Conservation (phyloP, 2,113 vertebrate genomes). For the Malurus elegans region DNA sequence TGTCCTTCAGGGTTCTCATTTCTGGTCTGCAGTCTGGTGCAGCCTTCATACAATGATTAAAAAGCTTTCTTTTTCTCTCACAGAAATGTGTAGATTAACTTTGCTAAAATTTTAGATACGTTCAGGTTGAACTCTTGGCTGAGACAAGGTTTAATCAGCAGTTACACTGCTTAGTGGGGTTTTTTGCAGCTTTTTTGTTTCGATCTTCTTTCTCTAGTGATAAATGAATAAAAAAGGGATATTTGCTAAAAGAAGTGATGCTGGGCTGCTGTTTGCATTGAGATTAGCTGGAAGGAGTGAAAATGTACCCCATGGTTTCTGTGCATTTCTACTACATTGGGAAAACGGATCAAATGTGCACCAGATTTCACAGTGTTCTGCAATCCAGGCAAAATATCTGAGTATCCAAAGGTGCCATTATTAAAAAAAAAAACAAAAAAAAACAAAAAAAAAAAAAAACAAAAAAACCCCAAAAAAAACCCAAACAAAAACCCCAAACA, state of each 20-base stretch:
- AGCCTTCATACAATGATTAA: not conserved
- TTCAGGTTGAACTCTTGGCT: not conserved
- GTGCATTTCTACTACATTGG: not conserved
- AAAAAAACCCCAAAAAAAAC: not conserved
- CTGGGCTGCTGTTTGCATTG: not conserved
- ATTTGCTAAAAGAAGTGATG: not conserved
- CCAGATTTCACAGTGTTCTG: not conserved
- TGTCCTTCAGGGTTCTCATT: not conserved
- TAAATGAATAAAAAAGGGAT: not conserved
- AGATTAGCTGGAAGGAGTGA: constrained; percentile 7
- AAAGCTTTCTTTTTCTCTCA: not conserved
- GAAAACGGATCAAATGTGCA: not conserved
- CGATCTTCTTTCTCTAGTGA: not conserved
- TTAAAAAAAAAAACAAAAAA: not conserved
- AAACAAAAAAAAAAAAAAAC: not conserved
- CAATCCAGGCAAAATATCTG: not conserved
- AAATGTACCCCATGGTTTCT: not conserved
- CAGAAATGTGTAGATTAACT: not conserved
- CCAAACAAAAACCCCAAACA: not conserved
- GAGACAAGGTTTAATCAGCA: not conserved
- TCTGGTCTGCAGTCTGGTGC: not conserved
- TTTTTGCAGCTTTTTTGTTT: not conserved
- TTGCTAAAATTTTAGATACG: not conserved
- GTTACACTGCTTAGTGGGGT: not conserved
- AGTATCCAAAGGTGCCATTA: not conserved